Conservation (phyloP, 1,140 invertebrate species). For the Matsumurasca onukii region DNA sequence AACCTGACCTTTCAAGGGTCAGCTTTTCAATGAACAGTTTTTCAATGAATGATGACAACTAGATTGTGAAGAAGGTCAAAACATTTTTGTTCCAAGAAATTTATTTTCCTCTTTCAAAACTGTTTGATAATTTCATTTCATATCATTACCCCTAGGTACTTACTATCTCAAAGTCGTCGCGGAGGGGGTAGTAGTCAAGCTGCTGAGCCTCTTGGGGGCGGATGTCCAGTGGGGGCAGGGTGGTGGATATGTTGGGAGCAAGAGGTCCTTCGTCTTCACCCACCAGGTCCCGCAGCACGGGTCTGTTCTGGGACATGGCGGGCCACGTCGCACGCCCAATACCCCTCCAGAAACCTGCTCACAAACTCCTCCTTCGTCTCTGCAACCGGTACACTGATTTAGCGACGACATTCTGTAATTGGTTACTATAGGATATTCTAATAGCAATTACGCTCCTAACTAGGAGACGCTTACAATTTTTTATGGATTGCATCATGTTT, state of each 20-base stretch:
- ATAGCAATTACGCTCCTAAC: conserved; percentile 43
- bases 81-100: too few species aligned
- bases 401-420: not conserved
- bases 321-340: conserved; percentile 83
- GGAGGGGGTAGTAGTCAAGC: conserved; percentile 89
- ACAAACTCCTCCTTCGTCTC: conserved; percentile 94
- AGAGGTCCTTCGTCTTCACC: conserved; percentile 76
- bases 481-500: not conserved
- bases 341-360: conserved; percentile 82
- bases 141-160: too few species aligned
- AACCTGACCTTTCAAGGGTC: too few species aligned
- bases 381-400: conserved; percentile 43
- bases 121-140: too few species aligned
- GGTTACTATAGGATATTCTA: not conserved
- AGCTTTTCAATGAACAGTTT: too few species aligned
- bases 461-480: conserved; percentile 7
- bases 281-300: conserved; percentile 70
- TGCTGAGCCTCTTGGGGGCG: conserved; percentile 79
- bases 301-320: conserved; percentile 55
- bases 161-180: conserved; percentile 94
- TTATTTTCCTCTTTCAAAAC: too few species aligned
- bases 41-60: too few species aligned
- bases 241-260: conserved; percentile 69
- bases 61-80: too few species aligned
- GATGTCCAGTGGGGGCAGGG: conserved; percentile 77